Conservation (phyloP, 2,888 invertebrate genomes). For the Cerceris ruficornis region DNA sequence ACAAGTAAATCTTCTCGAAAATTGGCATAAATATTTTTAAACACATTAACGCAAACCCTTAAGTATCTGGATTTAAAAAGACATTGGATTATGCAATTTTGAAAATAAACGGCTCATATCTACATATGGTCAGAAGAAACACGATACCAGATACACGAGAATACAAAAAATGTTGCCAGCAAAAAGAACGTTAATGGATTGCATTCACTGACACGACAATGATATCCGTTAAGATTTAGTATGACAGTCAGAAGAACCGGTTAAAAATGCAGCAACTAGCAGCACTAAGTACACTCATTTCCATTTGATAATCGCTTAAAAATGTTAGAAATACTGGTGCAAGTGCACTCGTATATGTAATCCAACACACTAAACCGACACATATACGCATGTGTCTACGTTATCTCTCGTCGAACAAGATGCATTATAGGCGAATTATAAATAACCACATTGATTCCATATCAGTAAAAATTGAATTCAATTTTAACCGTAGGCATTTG, state of each 20-base stretch:
- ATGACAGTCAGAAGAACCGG: not conserved
- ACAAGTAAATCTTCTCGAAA: too few species aligned
- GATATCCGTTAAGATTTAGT: not conserved
- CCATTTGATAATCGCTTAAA: constrained; percentile 1
- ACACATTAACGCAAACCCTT: too few species aligned
- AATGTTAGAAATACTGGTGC: not conserved
- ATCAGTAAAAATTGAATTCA: not conserved
- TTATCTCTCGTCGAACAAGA: not conserved
- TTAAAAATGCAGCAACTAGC: constrained; percentile 3
- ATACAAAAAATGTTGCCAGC: not conserved
- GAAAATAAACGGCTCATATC: not conserved
- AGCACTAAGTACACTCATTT: not conserved
- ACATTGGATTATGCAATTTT: too few species aligned
- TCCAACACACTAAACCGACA: not conserved
- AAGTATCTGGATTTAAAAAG: too few species aligned
- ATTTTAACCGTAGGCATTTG: not conserved
- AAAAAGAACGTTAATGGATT: not conserved
- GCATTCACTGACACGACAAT: not conserved
- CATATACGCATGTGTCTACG: not conserved
- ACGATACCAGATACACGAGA: not conserved
- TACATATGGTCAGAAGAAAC: not conserved
- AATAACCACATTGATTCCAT: not conserved
- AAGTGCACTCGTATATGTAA: not conserved
- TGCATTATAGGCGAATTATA: not conserved
- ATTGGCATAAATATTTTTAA: too few species aligned